These are phyloP conservation scores for Betta splendens DNA, from an alignment of 2,797 vertebrate genomes.

Conservation along the genomic window DNA sequence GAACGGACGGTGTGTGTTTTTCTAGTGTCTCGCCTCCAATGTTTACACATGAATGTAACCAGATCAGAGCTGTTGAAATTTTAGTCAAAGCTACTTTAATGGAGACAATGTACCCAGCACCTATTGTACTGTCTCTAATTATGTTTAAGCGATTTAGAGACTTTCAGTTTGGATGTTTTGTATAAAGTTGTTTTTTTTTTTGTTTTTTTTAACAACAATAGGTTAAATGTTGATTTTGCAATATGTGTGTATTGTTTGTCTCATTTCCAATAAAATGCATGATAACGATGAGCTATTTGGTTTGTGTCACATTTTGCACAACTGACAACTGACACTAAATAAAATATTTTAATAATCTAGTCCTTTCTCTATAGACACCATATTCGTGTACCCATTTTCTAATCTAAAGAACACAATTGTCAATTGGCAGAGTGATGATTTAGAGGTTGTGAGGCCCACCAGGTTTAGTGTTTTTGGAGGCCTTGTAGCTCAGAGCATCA, in stretches of 20 bases:
- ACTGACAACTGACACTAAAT: no score
- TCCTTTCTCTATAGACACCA: no score
- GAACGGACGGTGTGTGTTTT: conserved; percentile 33
- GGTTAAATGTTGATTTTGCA: conserved; percentile 66
- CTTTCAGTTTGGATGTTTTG: conserved; percentile 61
- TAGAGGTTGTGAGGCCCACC: no score
- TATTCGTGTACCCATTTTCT: no score
- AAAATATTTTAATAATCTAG: no score
- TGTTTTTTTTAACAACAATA: conserved; percentile 58
- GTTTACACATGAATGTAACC: conserved; percentile 84
- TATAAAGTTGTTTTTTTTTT: conserved; percentile 47
- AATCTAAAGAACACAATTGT: no score
- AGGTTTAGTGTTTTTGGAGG: no score
- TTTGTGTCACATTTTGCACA: no score
- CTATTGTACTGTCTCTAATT: conserved; percentile 43
- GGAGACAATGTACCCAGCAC: conserved; percentile 58
- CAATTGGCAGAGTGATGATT: no score
- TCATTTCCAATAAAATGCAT: conserved; percentile 81
- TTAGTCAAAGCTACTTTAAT: conserved; percentile 73
- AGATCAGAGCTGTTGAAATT: conserved; percentile 65
- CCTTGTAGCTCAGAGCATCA: no score
- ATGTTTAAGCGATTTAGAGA: conserved; percentile 46
- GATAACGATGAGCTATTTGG: conserved; percentile 47
- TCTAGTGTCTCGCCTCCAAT: conserved; percentile 72
- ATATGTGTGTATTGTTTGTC: conserved; percentile 64